phyloP scores from a whole-genome alignment of 2,888 invertebrate genomes.

The Tiphia femorata region DNA sequence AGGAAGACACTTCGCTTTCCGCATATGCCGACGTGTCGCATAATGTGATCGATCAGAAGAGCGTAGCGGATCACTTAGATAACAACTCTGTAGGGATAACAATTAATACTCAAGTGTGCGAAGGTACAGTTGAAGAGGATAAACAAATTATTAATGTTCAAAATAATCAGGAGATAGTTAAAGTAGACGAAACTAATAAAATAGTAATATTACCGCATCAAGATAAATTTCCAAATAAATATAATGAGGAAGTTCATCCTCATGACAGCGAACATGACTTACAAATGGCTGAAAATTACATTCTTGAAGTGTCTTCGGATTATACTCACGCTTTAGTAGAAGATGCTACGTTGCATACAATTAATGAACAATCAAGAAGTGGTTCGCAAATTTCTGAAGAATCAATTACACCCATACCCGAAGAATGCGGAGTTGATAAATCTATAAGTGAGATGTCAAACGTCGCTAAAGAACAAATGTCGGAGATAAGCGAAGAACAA shows the following conservation, averaged over 20 bases:
- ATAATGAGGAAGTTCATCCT: slow-evolving; percentile 18
- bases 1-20: slow-evolving; percentile 30
- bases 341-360: slow-evolving; percentile 25
- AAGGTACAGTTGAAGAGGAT: slow-evolving; percentile 26
- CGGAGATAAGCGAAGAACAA: slow-evolving; percentile 48
- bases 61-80: slow-evolving; percentile 31
- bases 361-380: slow-evolving; percentile 30
- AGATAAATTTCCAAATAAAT: not conserved
- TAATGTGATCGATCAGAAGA: slow-evolving; percentile 41
- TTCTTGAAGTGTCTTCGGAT: slow-evolving; percentile 37
- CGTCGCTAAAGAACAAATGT: slow-evolving; percentile 44
- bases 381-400: slow-evolving; percentile 29
- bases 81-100: slow-evolving; percentile 32
- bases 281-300: slow-evolving; percentile 23
- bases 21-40: slow-evolving; percentile 42
- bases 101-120: slow-evolving; percentile 29
- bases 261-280: slow-evolving; percentile 26
- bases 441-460: slow-evolving; percentile 39
- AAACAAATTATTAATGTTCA: slow-evolving; percentile 17
- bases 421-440: slow-evolving; percentile 35
- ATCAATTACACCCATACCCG: slow-evolving; percentile 36
- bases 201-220: not conserved
- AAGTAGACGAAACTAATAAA: too few species aligned
- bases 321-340: slow-evolving; percentile 35
- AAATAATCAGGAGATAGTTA: not conserved